A percentile compares a stretch with the other conserved stretches of the same genome.
Evolutionary conservation across 2,113 vertebrate genomes (phyloP).

Genomic region (Siphamia tubifer): DNA sequence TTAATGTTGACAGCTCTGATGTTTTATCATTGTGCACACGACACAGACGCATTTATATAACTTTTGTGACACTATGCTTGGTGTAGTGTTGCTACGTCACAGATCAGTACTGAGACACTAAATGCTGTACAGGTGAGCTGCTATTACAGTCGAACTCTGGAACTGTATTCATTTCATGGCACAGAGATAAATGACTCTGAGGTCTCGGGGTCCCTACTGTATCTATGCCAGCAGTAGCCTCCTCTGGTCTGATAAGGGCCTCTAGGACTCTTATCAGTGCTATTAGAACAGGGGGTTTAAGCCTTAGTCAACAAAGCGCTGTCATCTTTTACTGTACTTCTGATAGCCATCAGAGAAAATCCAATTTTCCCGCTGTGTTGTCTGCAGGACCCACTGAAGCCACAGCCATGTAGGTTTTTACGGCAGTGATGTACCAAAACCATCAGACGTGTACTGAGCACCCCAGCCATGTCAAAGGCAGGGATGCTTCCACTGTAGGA

Average conservation of each 20-base stretch:
- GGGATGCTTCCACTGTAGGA: slow-evolving; percentile 30
- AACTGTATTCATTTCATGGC: not conserved
- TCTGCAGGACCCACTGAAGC: not conserved
- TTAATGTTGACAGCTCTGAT: no score
- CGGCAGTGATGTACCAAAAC: slow-evolving; percentile 4
- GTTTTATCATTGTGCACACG: no score
- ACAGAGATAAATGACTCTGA: slow-evolving; percentile 42
- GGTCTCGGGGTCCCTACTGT: slow-evolving; percentile 29
- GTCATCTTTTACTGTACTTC: slow-evolving; percentile 63
- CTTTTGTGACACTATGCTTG: no score
- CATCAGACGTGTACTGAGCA: slow-evolving; percentile 4
- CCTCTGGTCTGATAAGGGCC: slow-evolving; percentile 21
- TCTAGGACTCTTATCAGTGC: slow-evolving; percentile 57
- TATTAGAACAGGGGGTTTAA: slow-evolving; percentile 65
- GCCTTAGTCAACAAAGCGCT: slow-evolving; percentile 67
- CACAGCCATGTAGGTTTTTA: slow-evolving; percentile 23
- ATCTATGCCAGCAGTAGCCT: slow-evolving; percentile 39
- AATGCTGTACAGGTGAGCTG: not conserved
- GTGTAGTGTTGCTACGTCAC: no score
- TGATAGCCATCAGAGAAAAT: slow-evolving; percentile 71
- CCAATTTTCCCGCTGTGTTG: slow-evolving; percentile 60
- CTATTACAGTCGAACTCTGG: not conserved
- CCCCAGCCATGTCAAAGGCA: slow-evolving; percentile 20
- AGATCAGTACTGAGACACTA: no score
- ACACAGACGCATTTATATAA: no score